Evolutionary conservation across 2,888 invertebrate species (phyloP).

Genomic region (Drosophila heteroneura): DNA sequence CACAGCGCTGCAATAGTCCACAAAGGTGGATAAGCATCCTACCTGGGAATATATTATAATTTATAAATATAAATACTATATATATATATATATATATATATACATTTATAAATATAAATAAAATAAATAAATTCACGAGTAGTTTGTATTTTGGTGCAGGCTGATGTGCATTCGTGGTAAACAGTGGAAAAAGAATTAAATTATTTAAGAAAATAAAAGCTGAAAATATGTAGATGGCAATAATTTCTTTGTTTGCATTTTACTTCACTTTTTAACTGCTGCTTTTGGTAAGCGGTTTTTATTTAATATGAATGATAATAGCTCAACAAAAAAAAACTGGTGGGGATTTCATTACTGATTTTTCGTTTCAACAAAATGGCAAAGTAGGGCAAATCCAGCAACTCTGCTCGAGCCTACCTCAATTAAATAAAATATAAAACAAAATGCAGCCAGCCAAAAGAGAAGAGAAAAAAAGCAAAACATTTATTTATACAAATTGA

Average conservation of each 20-base stretch:
- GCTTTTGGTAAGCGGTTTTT: slow-evolving; percentile 21
- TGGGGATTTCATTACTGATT: slow-evolving; percentile 42
- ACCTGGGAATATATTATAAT: background rate
- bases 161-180: slow-evolving; percentile 4
- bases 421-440: slow-evolving; percentile 58
- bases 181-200: background rate
- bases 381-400: slow-evolving; percentile 56
- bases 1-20: slow-evolving; percentile 12
- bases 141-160: background rate
- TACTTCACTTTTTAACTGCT: slow-evolving; percentile 8
- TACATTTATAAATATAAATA: no score
- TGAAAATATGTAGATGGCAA: background rate
- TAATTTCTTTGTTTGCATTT: slow-evolving; percentile 21
- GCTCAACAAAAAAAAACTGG: background rate
- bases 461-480: background rate
- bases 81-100: background rate
- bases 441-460: slow-evolving; percentile 27
- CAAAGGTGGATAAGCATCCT: slow-evolving; percentile 5
- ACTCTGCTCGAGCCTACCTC: slow-evolving; percentile 73
- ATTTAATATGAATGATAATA: slow-evolving; percentile 20
- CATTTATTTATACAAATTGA: slow-evolving; percentile 5
- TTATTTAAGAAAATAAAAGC: background rate
- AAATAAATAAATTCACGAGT: no score
- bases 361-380: slow-evolving; percentile 30
- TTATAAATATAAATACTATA: background rate